These are phyloP conservation scores for Drosophila lacicola DNA, from an alignment of 2,888 invertebrate species.

Conservation along the genomic window DNA sequence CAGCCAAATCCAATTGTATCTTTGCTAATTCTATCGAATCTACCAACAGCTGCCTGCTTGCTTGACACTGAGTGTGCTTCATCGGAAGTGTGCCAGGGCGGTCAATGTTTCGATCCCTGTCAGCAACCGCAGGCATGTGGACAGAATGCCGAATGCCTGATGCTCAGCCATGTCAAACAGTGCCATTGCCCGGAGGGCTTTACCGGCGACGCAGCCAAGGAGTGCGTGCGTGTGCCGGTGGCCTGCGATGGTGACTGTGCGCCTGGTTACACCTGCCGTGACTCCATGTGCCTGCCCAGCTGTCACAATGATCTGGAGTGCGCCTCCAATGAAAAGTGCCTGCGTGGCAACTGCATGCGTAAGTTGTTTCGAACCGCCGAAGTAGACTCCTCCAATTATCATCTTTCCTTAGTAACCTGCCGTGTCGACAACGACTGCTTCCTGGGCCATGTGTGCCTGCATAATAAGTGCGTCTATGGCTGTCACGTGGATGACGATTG, in stretches of 20 bases:
- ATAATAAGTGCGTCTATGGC: conserved; percentile 93
- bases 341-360: conserved; percentile 92
- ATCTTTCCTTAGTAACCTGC: conserved; percentile 89
- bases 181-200: conserved; percentile 94
- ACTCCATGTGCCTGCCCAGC: conserved; percentile 92
- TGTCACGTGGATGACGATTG: conserved; percentile 95
- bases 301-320: conserved; percentile 93
- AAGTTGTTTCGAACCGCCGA: conserved; percentile 83
- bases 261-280: conserved; percentile 90
- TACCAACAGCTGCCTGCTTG: conserved; percentile 89
- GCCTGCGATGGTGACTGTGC: conserved; percentile 91
- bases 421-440: conserved; percentile 96
- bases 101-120: conserved; percentile 93
- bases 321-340: conserved; percentile 95
- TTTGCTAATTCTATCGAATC: conserved; percentile 28
- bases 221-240: conserved; percentile 94
- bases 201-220: conserved; percentile 92
- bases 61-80: conserved; percentile 92
- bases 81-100: conserved; percentile 92
- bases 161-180: conserved; percentile 90
- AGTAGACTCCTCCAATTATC: neutral
- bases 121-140: conserved; percentile 91
- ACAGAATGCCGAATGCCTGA: conserved; percentile 91
- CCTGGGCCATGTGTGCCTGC: conserved; percentile 94
- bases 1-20: neutral